Conservation (phyloP, 2,113 vertebrate genomes). For the Nasalis larvatus region DNA sequence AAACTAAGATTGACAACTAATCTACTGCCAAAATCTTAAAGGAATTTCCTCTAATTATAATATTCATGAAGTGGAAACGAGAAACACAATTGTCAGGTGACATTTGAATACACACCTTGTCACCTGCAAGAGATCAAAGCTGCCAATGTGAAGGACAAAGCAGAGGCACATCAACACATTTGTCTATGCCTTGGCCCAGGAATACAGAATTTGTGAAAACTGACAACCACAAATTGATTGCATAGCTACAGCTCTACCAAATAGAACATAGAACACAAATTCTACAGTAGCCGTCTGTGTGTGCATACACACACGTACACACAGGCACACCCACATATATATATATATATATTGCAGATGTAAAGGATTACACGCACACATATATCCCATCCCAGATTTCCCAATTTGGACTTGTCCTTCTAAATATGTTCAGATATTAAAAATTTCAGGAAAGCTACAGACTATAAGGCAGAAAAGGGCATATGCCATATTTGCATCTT, state of each 20-base stretch:
- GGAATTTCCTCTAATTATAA: conserved; percentile 71
- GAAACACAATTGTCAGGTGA: conserved; percentile 73
- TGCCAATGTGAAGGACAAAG: conserved; percentile 48
- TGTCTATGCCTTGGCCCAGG: not conserved
- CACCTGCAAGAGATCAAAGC: conserved; percentile 51
- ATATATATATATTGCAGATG: not conserved
- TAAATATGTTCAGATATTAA: not conserved
- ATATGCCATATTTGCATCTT: not conserved
- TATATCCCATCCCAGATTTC: fast-evolving
- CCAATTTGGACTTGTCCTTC: not conserved
- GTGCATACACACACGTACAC: not conserved
- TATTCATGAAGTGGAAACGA: conserved; percentile 64
- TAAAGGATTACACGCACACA: not conserved
- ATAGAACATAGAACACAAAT: not conserved
- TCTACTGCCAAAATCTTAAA: conserved; percentile 62
- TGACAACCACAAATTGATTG: not conserved
- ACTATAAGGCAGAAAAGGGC: not conserved
- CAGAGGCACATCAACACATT: not conserved
- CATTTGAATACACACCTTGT: conserved; percentile 62
- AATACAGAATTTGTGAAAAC: not conserved
- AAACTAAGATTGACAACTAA: conserved; percentile 70
- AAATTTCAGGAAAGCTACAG: not conserved
- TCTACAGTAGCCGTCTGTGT: not conserved
- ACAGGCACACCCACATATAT: not conserved
- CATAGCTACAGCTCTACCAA: not conserved